Base-by-base conservation (phyloP, 2,797 vertebrate genomes). In the Scolopax rusticola region DNA sequence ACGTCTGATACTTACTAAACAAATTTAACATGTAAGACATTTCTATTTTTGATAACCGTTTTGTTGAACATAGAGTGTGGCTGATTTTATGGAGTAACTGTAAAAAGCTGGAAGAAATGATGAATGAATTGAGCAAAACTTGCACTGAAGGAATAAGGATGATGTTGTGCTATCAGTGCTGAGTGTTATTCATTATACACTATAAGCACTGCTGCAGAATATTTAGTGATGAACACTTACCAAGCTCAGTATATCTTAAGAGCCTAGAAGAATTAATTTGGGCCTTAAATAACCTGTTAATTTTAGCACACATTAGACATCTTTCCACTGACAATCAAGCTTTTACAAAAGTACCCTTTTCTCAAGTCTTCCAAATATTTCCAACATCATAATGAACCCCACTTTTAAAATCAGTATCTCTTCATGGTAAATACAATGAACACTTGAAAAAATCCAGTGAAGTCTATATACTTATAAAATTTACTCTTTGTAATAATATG, bases 401-500 rank as follows among this genome's bases (percentile, higher is more conserved):
- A 36, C 53, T 92, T 93, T 84, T 82, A 82, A 95, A 97, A 76
- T 84, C 77, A 84, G 21, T 87, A 77, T 85, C 60, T 51, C 12
- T 94, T 96, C 67, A 63, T 79, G 56, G n/a, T 51, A 86, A 92
- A 90, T 67, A 89, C 85, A 90, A 64, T 74, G 47, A 90, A 68
- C 24, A 32, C n/a, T 89, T 74, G 33, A 84, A 94, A 94, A 77
- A 77, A 75, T 90, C 40, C 84, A 95, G 67, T 91, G 57, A 73
- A 91, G 86, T 56, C 86, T 92, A 74, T 65, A 91, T 79, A 88
- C 60, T 81, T 96, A 57, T 80, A 96, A 81, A 94, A 96, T 95
- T 95, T 96, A 93, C 96, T 89, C 74, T 87, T 96, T 94, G 60
- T 90, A 95, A 95, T 92, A 96, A 96, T 96, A 77, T 80, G 51